Percentiles rank a stretch among this genome's conserved stretches.
phyloP scores from a whole-genome alignment of 2,113 vertebrate genomes.

The Oreochromis spilurus region DNA sequence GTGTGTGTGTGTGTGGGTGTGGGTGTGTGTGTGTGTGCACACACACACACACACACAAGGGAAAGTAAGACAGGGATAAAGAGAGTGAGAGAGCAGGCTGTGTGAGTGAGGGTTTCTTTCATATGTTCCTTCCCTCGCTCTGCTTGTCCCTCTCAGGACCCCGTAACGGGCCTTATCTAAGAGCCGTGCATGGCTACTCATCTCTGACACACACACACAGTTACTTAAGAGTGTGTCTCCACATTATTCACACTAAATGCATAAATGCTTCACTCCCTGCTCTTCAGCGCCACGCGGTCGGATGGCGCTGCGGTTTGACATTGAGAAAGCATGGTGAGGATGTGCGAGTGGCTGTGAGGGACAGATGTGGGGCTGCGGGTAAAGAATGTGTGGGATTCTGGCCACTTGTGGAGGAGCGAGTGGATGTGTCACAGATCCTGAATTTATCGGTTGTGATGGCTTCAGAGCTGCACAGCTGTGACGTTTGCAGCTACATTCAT shows the following conservation, averaged over 20 bases:
- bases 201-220: slow-evolving; percentile 32
- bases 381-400: slow-evolving; percentile 6
- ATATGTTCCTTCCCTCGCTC: slow-evolving; percentile 30
- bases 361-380: slow-evolving; percentile 27
- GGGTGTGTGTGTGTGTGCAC: background rate
- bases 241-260: slow-evolving; percentile 55
- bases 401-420: slow-evolving; percentile 30
- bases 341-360: slow-evolving; percentile 44
- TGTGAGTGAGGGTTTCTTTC: slow-evolving; percentile 33
- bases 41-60: too few species aligned
- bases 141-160: slow-evolving; percentile 54
- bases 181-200: slow-evolving; percentile 42
- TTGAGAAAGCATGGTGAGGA: slow-evolving; percentile 41
- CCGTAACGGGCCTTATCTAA: slow-evolving; percentile 49
- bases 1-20: background rate
- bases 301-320: slow-evolving; percentile 28
- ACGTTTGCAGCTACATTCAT: background rate
- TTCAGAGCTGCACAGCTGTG: background rate
- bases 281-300: slow-evolving; percentile 17
- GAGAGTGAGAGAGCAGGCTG: slow-evolving; percentile 14
- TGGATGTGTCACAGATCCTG: background rate
- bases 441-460: background rate
- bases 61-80: background rate
- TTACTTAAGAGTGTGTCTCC: slow-evolving; percentile 24
- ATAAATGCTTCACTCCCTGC: slow-evolving; percentile 29